phyloP scores from a whole-genome alignment of 2,888 invertebrate genomes.

The Ptychoptera contaminata region DNA sequence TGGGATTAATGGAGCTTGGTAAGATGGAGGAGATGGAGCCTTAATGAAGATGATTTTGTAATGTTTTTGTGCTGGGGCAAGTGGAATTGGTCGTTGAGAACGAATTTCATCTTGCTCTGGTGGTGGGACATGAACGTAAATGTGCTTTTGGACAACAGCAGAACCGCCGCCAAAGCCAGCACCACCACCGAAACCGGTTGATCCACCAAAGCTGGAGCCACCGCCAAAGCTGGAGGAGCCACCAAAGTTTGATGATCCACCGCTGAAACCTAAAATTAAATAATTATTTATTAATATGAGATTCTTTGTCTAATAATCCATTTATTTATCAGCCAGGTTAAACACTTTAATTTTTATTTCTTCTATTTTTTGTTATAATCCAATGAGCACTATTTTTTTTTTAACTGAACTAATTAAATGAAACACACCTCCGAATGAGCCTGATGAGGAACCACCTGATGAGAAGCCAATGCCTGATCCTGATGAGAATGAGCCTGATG shows the following conservation, averaged over 20 bases:
- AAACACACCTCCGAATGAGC: conserved; percentile 3
- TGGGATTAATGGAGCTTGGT: conserved; percentile 67
- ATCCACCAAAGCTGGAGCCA: conserved; percentile 12
- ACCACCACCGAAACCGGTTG: conserved; percentile 19
- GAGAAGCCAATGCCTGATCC: conserved; percentile 16
- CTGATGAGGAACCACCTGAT: conserved; percentile 27
- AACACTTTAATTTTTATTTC: no score
- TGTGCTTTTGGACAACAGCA: conserved; percentile 63
- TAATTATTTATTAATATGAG: background rate
- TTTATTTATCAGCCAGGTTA: background rate
- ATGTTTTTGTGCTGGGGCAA: conserved; percentile 67
- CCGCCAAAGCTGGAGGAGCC: conserved; percentile 9
- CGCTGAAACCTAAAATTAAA: background rate
- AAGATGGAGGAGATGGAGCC: conserved; percentile 70
- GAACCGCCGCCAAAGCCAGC: conserved; percentile 26
- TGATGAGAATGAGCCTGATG: conserved; percentile 13
- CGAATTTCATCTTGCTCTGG: conserved; percentile 65
- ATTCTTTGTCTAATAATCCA: background rate
- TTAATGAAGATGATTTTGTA: conserved; percentile 90
- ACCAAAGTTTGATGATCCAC: conserved; percentile 8
- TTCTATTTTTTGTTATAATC: no score
- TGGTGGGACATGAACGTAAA: conserved; percentile 80
- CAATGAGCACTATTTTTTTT: no score
- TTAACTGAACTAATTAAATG: background rate
- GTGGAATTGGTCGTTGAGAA: conserved; percentile 45